Conservation (phyloP, 2,797 vertebrate genomes). For the Gymnoscopelus braueri region DNA sequence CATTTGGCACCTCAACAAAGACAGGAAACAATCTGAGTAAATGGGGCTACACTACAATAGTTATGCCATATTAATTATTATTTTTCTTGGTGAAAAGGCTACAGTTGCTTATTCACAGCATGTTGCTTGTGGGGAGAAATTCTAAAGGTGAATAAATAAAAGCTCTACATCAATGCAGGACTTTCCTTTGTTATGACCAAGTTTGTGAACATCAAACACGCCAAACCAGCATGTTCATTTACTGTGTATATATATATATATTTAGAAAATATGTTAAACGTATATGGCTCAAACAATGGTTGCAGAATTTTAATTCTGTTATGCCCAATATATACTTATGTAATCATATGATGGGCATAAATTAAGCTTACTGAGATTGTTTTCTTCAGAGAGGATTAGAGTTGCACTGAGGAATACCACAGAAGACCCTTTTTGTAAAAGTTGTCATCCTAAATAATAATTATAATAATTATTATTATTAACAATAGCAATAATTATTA, state of each 20-base stretch:
- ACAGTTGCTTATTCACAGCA: slow-evolving; percentile 37
- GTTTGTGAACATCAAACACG: slow-evolving; percentile 3
- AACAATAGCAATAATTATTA: too few species aligned
- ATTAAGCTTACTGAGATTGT: neutral
- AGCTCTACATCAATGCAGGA: slow-evolving; percentile 4
- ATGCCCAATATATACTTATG: too few species aligned
- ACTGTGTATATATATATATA: too few species aligned
- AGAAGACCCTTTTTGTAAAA: neutral
- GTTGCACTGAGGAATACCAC: slow-evolving; percentile 6
- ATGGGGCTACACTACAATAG: slow-evolving; percentile 50
- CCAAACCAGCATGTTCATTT: too few species aligned
- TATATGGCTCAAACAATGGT: neutral
- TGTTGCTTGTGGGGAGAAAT: slow-evolving; percentile 54
- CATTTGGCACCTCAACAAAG: slow-evolving; percentile 66
- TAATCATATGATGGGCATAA: too few species aligned
- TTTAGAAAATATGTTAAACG: too few species aligned
- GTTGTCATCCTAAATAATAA: neutral
- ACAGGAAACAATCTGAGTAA: slow-evolving; percentile 67
- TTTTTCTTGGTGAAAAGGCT: slow-evolving; percentile 51
- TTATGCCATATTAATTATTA: slow-evolving; percentile 49
- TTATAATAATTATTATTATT: too few species aligned
- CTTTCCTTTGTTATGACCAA: slow-evolving; percentile 41
- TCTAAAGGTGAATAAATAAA: slow-evolving; percentile 47
- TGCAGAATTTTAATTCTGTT: neutral
- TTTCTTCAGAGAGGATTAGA: neutral